Evolutionary conservation across 2,888 invertebrate species (phyloP).

Genomic region (Netelia fuscicornis): DNA sequence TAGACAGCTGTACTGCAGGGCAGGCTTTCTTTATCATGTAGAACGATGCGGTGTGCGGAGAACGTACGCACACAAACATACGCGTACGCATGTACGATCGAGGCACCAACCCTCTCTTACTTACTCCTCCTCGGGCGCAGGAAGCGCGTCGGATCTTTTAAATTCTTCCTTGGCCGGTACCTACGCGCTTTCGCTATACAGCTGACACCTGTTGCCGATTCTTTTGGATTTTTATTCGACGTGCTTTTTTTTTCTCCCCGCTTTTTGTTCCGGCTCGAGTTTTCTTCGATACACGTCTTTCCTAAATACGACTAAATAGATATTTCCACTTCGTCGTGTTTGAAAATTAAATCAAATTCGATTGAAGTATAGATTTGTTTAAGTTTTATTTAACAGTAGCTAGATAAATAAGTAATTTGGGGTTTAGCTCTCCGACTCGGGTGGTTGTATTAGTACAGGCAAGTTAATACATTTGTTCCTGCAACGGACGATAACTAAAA

Average conservation of each 20-base stretch:
- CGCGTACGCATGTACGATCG: conserved; percentile 19
- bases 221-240: conserved; percentile 57
- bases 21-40: conserved; percentile 69
- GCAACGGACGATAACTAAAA: too few species aligned
- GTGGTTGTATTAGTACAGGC: too few species aligned
- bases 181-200: conserved; percentile 65
- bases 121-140: conserved; percentile 61
- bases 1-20: conserved; percentile 72
- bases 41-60: conserved; percentile 58
- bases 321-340: neutral
- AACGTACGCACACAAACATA: conserved; percentile 43
- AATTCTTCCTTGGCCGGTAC: conserved; percentile 69
- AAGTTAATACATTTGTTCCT: too few species aligned
- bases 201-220: conserved; percentile 73
- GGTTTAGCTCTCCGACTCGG: too few species aligned
- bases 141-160: conserved; percentile 73
- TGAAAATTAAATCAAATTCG: too few species aligned
- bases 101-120: neutral
- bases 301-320: neutral
- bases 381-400: too few species aligned
- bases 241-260: conserved; percentile 14
- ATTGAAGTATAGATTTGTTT: too few species aligned
- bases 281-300: conserved; percentile 9
- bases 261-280: conserved; percentile 25
- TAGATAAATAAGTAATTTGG: too few species aligned